Conservation (phyloP, 2,797 vertebrate genomes). For the Pseudomugil tenellus region DNA sequence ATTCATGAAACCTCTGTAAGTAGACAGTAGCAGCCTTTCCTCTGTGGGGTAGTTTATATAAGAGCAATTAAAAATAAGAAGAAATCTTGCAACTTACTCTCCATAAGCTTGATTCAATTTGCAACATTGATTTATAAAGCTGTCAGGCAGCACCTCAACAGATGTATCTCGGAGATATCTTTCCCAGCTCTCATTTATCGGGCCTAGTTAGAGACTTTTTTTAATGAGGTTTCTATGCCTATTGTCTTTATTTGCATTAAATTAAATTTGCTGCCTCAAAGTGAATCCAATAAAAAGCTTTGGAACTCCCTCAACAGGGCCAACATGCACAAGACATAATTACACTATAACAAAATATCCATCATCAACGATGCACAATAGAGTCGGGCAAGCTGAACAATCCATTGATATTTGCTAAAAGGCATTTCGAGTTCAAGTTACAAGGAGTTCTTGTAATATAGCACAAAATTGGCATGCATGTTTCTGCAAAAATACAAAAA, state of each 20-base stretch:
- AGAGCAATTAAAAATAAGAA: constrained; percentile 24
- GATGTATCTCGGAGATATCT: constrained; percentile 38
- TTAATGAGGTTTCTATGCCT: constrained; percentile 64
- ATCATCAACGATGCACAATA: constrained; percentile 51
- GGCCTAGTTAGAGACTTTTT: constrained; percentile 50
- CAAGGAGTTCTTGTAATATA: constrained; percentile 2
- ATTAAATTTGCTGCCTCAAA: constrained; percentile 65
- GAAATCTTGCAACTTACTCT: constrained; percentile 41
- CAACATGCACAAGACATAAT: constrained; percentile 56
- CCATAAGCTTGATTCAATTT: constrained; percentile 57
- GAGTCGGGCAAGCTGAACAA: constrained; percentile 30
- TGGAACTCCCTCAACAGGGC: constrained; percentile 54
- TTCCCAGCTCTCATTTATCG: constrained; percentile 51
- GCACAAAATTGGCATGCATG: not conserved
- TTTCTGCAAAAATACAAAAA: too few relatives aligned
- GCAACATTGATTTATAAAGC: constrained; percentile 51
- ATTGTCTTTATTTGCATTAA: constrained; percentile 69
- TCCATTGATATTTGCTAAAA: constrained; percentile 17
- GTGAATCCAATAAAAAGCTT: constrained; percentile 64
- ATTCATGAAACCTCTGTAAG: constrained; percentile 21
- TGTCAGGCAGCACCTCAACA: constrained; percentile 50
- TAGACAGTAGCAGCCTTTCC: not conserved
- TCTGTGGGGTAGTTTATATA: constrained; percentile 22
- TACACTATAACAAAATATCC: constrained; percentile 59
- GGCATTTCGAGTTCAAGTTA: constrained; percentile 9